A percentile compares a stretch with the other conserved stretches of the same genome.
Conservation (phyloP, 2,888 invertebrate species). For the Drosophila setosimentum region DNA sequence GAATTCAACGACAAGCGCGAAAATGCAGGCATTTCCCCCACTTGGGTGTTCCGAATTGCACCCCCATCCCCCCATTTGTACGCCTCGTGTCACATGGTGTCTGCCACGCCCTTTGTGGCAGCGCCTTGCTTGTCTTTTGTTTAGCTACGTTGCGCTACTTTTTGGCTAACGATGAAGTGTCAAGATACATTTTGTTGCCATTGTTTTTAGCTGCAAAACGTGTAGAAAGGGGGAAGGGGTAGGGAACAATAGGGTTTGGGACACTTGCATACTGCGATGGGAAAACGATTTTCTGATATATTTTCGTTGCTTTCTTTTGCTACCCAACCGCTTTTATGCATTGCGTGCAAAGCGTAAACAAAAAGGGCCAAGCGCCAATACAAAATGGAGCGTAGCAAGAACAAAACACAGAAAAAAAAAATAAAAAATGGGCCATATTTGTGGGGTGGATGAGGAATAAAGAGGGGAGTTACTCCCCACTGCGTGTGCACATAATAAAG, state of each 20-base stretch:
- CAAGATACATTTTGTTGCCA: constrained; percentile 76
- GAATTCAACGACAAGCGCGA: constrained; percentile 82
- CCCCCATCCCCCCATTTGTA: too few species aligned
- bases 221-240: background rate
- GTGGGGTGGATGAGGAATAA: background rate
- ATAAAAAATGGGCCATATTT: constrained; percentile 11
- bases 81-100: constrained; percentile 71
- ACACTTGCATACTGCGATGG: constrained; percentile 61
- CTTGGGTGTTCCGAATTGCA: background rate
- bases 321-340: constrained; percentile 41
- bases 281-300: constrained; percentile 47
- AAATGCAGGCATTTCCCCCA: constrained; percentile 62
- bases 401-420: constrained; percentile 15
- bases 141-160: constrained; percentile 74
- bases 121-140: constrained; percentile 63
- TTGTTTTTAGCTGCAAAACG: constrained; percentile 42
- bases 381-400: constrained; percentile 22
- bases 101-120: constrained; percentile 58
- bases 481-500: constrained; percentile 80
- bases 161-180: constrained; percentile 82
- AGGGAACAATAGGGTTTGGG: constrained; percentile 9
- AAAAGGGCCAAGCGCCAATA: constrained; percentile 56
- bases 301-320: background rate
- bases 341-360: constrained; percentile 80
- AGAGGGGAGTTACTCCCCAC: constrained; percentile 37